These are phyloP conservation scores for Oreochromis niloticus DNA, from an alignment of 2,113 vertebrate genomes.

Conservation along the genomic window DNA sequence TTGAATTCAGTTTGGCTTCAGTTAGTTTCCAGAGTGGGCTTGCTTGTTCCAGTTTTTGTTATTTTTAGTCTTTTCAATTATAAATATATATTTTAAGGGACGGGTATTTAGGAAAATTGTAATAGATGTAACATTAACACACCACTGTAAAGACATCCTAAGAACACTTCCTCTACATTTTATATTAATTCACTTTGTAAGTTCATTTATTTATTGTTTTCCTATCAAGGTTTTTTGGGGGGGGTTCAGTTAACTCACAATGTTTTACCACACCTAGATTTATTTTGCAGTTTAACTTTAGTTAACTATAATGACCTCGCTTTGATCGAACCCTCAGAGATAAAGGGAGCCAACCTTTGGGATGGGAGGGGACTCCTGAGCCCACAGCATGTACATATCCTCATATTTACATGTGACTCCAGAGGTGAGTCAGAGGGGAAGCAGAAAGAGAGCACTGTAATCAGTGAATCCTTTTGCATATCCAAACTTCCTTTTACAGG, in stretches of 20 bases:
- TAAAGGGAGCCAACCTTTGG: constrained; percentile 47
- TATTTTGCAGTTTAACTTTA: background rate
- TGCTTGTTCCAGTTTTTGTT: background rate
- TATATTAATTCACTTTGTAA: background rate
- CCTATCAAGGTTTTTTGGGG: too few species aligned
- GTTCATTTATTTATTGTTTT: background rate
- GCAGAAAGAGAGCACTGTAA: constrained; percentile 26
- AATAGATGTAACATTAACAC: background rate
- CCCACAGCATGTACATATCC: constrained; percentile 8
- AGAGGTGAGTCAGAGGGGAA: constrained; percentile 48
- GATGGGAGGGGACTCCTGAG: constrained; percentile 8
- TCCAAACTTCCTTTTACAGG: constrained; percentile 60
- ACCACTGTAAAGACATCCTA: background rate
- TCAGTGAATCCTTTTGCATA: constrained; percentile 45
- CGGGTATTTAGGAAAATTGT: background rate
- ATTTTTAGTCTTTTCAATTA: background rate
- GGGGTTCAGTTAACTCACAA: background rate
- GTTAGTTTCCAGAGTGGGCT: background rate
- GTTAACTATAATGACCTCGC: background rate
- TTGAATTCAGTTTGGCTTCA: background rate
- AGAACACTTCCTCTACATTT: background rate
- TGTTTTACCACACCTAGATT: background rate
- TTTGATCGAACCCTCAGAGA: constrained; percentile 35
- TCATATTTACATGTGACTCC: constrained; percentile 51
- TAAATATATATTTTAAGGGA: background rate